phyloP scores from a whole-genome alignment of 2,888 invertebrate species.

The Quadriops clusia region DNA sequence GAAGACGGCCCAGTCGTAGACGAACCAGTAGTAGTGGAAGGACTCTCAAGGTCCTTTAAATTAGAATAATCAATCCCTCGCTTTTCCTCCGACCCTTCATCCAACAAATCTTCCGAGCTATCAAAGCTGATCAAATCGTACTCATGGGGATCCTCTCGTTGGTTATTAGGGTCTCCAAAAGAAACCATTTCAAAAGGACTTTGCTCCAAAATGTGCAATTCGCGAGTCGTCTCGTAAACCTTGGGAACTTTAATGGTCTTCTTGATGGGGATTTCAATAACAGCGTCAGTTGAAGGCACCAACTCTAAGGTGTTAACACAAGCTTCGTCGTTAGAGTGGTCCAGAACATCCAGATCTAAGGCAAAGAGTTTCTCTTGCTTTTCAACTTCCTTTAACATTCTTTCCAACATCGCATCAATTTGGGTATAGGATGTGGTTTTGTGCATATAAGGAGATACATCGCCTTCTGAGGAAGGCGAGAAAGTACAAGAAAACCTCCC shows the following conservation, averaged over 20 bases:
- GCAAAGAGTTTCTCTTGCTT: slow-evolving; percentile 30
- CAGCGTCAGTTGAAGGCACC: slow-evolving; percentile 31
- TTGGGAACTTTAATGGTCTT: slow-evolving; percentile 27
- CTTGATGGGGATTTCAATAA: slow-evolving; percentile 35
- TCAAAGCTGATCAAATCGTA: slow-evolving; percentile 24
- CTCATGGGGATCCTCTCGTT: slow-evolving; percentile 13
- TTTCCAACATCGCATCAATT: slow-evolving; percentile 35
- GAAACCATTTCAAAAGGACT: slow-evolving; percentile 12
- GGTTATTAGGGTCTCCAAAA: slow-evolving; percentile 7
- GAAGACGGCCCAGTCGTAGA: no score
- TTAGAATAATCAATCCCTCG: no score
- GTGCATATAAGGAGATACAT: slow-evolving; percentile 11
- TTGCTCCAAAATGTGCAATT: slow-evolving; percentile 22
- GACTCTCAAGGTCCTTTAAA: no score
- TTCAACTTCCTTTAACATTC: slow-evolving; percentile 35
- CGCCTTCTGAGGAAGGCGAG: no score
- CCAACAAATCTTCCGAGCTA: no score
- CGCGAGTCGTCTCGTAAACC: slow-evolving; percentile 28
- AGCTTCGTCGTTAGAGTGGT: slow-evolving; percentile 19
- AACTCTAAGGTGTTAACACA: slow-evolving; percentile 32
- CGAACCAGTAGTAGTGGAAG: no score
- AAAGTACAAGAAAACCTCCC: no score
- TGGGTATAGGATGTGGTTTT: slow-evolving; percentile 31
- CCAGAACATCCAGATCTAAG: slow-evolving; percentile 28
- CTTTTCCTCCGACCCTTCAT: no score